A percentile compares a stretch with the other conserved stretches of the same genome.
phyloP scores from a whole-genome alignment of 1,140 invertebrate species.

The Bombus sibiricus region DNA sequence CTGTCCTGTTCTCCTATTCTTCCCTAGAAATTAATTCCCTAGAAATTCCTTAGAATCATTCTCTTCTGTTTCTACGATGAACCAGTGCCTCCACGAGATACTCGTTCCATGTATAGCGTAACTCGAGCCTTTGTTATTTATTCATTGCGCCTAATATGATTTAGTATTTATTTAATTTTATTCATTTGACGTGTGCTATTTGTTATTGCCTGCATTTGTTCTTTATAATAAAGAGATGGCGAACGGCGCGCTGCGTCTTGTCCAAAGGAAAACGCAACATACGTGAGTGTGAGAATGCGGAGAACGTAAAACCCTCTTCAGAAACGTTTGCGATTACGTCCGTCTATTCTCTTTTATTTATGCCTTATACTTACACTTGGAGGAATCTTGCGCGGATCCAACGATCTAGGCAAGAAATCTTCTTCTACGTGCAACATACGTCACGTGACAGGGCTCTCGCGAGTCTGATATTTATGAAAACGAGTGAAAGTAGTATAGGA shows the following conservation, averaged over 20 bases:
- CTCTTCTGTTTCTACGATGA: slow-evolving; percentile 20
- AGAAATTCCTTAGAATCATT: neutral
- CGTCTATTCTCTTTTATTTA: neutral
- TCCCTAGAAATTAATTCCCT: neutral
- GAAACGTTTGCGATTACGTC: neutral
- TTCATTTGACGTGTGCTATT: slow-evolving; percentile 53
- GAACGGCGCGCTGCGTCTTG: slow-evolving; percentile 65
- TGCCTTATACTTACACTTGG: neutral
- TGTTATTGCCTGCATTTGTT: slow-evolving; percentile 44
- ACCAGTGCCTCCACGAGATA: slow-evolving; percentile 66
- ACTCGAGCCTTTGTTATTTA: slow-evolving; percentile 61
- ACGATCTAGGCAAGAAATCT: no score
- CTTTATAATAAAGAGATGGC: slow-evolving; percentile 74
- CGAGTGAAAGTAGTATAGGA: slow-evolving; percentile 58
- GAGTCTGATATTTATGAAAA: slow-evolving; percentile 36
- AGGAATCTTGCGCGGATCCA: no score
- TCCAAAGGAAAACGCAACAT: slow-evolving; percentile 66
- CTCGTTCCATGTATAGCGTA: slow-evolving; percentile 63
- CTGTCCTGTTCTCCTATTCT: neutral
- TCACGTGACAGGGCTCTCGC: neutral
- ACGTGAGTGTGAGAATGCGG: neutral
- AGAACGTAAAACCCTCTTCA: neutral
- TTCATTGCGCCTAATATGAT: slow-evolving; percentile 48
- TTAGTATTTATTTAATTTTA: slow-evolving; percentile 66
- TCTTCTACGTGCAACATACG: no score